phyloP scores from a whole-genome alignment of 2,888 invertebrate species.

The Terebella lapidaria region DNA sequence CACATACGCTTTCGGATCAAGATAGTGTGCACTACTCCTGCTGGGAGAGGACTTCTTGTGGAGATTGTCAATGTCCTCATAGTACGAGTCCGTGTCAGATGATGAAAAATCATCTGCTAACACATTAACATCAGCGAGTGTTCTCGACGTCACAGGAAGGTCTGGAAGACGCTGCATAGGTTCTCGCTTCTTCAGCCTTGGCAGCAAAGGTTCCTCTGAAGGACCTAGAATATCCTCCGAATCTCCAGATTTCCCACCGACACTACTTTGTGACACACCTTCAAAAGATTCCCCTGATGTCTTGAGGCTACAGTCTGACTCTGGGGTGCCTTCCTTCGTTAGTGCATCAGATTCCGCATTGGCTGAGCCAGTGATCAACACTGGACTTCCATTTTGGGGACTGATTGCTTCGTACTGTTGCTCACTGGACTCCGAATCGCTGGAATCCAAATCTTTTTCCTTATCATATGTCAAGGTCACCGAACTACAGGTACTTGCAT shows the following conservation, averaged over 20 bases:
- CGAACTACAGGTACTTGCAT: not conserved
- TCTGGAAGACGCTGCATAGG: not conserved
- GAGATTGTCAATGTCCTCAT: conserved; percentile 27
- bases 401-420: conserved; percentile 1
- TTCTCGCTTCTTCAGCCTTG: not conserved
- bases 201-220: not conserved
- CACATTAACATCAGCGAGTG: conserved; percentile 12
- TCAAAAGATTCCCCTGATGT: conserved; percentile 7
- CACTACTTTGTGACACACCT: not conserved
- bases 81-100: conserved; percentile 24
- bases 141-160: not conserved
- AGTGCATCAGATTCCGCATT: not conserved
- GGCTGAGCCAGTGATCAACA: not conserved
- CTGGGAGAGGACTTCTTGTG: conserved; percentile 4
- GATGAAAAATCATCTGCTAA: conserved; percentile 9
- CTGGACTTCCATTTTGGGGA: not conserved
- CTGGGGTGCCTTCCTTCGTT: not conserved
- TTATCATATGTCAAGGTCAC: conserved; percentile 1
- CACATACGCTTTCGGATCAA: conserved; percentile 23
- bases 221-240: not conserved
- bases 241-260: not conserved
- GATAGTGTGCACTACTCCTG: conserved; percentile 14
- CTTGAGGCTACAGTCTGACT: not conserved
- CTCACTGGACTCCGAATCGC: not conserved
- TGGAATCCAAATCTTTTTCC: not conserved